Evolutionary conservation across 2,113 vertebrate genomes (phyloP), one percentile per base, ranked within the genome.

Genomic region (Gobio gobio): DNA sequence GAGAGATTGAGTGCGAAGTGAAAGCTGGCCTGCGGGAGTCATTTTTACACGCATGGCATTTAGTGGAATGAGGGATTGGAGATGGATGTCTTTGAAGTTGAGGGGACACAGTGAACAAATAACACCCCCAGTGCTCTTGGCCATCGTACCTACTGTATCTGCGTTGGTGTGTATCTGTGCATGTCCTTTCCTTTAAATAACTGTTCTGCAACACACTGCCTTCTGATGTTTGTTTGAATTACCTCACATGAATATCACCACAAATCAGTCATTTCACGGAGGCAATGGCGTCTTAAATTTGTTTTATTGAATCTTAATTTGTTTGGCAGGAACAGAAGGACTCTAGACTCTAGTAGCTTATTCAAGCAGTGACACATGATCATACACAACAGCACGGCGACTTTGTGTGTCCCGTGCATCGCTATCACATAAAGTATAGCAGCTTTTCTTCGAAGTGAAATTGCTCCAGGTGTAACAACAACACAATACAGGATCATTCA

Each of bases 81-180:
- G 9, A 91, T 89, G 89, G 93, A 91, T 90, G 90, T 90, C 92
- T 95, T 94, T 94, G 94, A 95, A 91, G 93, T 94, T 58, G 87
- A 77, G 91, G 86, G 82, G 81, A 70, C 77, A 89, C 92, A 83
- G 9, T 51, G 49, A 82, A 63, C 20, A 85, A 74, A 40, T 24
- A 82, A 20, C 12, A 3, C 73, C 16, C 5, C 59, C 24, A 22
- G 26, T 12, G 24, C 24, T 22, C 7, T 7, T 47, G 26, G 40
- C 18, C 24, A 59, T 20, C 4, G 26, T 9, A 61, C 40, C 66
- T 29, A 24, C 22, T 78, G 89, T 83, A 85, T 91, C 87, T 88
- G 61, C 10, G 9, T n/a, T 63, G 1, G 66, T 58, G 16, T 20
- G 51, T 20, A 20, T n/a, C 3, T 43, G 61, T 47, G 54, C 18